Conservation (phyloP, 2,797 vertebrate genomes). For the Tauraco hartlaubi region DNA sequence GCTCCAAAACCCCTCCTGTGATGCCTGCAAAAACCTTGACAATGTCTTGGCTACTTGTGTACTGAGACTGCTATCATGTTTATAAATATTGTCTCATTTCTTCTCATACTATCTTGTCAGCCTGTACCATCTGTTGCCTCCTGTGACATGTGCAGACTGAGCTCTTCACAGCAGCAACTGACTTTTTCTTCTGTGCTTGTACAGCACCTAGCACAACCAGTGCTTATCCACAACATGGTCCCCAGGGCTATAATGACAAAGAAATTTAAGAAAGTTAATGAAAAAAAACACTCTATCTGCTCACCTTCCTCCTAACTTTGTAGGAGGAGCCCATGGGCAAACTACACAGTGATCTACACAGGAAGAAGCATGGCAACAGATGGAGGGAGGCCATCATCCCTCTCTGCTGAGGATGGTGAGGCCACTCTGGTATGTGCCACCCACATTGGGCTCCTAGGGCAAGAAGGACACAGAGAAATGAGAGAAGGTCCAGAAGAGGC, state of each 20-base stretch:
- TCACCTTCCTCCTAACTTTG: background rate
- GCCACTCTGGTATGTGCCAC: background rate
- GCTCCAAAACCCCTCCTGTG: slow-evolving; percentile 6
- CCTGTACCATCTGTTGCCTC: slow-evolving; percentile 69
- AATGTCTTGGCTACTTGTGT: slow-evolving; percentile 50
- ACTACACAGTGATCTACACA: fast-evolving
- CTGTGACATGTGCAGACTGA: slow-evolving; percentile 56
- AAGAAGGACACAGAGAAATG: background rate
- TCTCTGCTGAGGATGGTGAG: background rate
- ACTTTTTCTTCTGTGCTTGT: slow-evolving; percentile 21
- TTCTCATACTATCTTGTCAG: slow-evolving; percentile 40
- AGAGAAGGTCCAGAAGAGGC: background rate
- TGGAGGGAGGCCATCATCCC: background rate
- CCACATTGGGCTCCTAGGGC: too few relatives aligned
- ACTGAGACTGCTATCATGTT: slow-evolving; percentile 67
- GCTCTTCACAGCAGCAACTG: slow-evolving; percentile 35
- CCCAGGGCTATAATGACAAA: background rate
- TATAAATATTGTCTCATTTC: slow-evolving; percentile 72
- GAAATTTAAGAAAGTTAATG: background rate
- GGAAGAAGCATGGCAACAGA: background rate
- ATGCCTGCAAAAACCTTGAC: slow-evolving; percentile 27
- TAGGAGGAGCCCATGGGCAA: background rate
- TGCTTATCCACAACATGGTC: background rate
- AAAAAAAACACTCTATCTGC: background rate
- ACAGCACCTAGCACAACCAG: background rate